phyloP scores from a whole-genome alignment of 1,140 invertebrate species.

The Neoseiulus cucumeris region DNA sequence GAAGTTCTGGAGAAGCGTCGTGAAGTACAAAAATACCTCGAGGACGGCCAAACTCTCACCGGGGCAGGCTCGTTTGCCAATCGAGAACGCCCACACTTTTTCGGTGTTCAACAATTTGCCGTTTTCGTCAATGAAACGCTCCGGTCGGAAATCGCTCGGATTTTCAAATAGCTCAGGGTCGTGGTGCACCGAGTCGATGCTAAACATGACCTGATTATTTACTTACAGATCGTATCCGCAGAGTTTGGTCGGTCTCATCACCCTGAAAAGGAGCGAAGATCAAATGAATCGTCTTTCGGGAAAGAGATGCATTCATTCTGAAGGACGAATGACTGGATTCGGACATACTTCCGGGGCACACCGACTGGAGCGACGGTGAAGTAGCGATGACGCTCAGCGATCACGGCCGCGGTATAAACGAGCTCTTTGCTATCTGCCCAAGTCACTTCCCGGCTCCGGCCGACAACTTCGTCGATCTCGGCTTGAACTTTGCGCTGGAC shows the following conservation, averaged over 20 bases:
- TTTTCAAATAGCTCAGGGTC: constrained; percentile 14
- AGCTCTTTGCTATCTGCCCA: constrained; percentile 16
- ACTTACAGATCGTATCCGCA: constrained; percentile 14
- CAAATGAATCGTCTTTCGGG: not conserved
- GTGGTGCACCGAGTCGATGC: constrained; percentile 12
- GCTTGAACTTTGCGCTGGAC: constrained; percentile 19
- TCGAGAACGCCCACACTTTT: not conserved
- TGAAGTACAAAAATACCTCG: constrained; percentile 21
- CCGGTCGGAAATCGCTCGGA: constrained; percentile 14
- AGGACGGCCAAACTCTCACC: constrained; percentile 21
- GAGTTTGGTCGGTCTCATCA: constrained; percentile 11
- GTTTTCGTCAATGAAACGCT: constrained; percentile 15
- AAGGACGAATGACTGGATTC: no score
- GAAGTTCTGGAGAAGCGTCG: constrained; percentile 21
- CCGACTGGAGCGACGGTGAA: constrained; percentile 18
- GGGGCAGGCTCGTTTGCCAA: constrained; percentile 20
- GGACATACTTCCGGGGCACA: constrained; percentile 13
- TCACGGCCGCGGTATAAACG: constrained; percentile 20
- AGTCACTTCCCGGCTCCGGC: constrained; percentile 15
- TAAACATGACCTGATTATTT: not conserved
- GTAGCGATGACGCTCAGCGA: constrained; percentile 20
- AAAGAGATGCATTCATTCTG: not conserved
- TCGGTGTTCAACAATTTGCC: constrained; percentile 10
- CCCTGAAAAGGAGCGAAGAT: constrained; percentile 11
- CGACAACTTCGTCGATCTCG: constrained; percentile 21